Conservation (phyloP, 2,888 invertebrate genomes). For the Melinopterus prodromus region DNA sequence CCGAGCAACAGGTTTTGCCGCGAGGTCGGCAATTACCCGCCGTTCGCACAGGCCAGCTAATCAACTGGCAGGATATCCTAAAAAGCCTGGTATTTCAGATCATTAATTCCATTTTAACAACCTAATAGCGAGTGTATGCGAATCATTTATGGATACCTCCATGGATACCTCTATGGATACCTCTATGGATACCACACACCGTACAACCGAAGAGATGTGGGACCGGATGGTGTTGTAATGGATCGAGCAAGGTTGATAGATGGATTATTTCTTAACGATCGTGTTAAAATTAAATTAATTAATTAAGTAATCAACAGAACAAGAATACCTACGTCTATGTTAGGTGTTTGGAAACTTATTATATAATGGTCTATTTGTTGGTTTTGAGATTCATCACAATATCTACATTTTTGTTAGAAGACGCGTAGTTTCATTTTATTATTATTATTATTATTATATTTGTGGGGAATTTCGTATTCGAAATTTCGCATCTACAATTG, state of each 20-base stretch:
- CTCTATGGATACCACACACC: neutral
- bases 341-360: too few relatives aligned
- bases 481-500: too few relatives aligned
- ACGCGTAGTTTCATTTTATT: too few relatives aligned
- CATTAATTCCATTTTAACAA: conserved; percentile 17
- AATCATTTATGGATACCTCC: neutral
- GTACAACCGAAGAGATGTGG: neutral
- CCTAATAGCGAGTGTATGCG: conserved; percentile 4
- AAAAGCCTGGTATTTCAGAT: conserved; percentile 17
- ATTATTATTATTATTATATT: too few relatives aligned
- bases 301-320: neutral
- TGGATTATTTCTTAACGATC: neutral
- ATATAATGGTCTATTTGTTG: too few relatives aligned
- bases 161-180: neutral
- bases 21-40: neutral
- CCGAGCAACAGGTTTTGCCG: neutral
- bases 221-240: too few relatives aligned
- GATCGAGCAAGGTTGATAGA: neutral
- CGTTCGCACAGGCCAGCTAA: conserved; percentile 13
- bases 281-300: neutral
- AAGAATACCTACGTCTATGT: neutral
- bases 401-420: too few relatives aligned
- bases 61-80: conserved; percentile 23
- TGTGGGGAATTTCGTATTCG: too few relatives aligned
- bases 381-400: too few relatives aligned